Percentiles rank a stretch among this genome's conserved stretches.
These are phyloP conservation scores for Drosophila falleni DNA, from an alignment of 2,888 invertebrate genomes.

Conservation along the genomic window DNA sequence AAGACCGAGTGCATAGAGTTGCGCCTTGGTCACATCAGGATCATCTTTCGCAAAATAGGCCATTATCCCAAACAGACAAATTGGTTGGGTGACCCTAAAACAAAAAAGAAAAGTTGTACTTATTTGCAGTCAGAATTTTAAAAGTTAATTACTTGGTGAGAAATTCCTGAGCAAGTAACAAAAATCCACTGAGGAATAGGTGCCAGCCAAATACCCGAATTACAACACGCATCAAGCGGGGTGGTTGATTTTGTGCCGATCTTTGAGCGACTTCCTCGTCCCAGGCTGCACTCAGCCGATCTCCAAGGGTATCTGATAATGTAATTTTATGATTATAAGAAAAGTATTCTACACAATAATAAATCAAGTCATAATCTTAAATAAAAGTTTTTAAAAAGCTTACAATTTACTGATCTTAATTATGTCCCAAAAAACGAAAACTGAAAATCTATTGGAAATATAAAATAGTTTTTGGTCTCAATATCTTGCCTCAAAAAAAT, in stretches of 20 bases:
- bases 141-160: conserved; percentile 85
- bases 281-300: conserved; percentile 87
- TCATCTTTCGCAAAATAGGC: conserved; percentile 86
- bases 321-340: neutral
- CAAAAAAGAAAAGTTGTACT: no score
- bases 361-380: no score
- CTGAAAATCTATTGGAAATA: no score
- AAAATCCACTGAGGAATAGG: conserved; percentile 87
- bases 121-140: neutral
- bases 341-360: no score
- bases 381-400: no score
- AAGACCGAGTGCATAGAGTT: conserved; percentile 90
- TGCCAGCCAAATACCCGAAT: conserved; percentile 87
- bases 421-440: no score
- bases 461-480: no score
- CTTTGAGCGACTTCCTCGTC: conserved; percentile 86
- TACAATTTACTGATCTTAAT: neutral
- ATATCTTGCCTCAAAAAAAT: no score
- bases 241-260: conserved; percentile 82
- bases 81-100: conserved; percentile 88
- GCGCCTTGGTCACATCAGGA: conserved; percentile 87
- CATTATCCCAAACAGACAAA: conserved; percentile 88
- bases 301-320: conserved; percentile 86
- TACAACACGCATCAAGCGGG: conserved; percentile 84
- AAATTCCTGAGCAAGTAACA: conserved; percentile 87